Base-by-base conservation (phyloP, 2,888 invertebrate species). In the Campaea margaritaria region DNA sequence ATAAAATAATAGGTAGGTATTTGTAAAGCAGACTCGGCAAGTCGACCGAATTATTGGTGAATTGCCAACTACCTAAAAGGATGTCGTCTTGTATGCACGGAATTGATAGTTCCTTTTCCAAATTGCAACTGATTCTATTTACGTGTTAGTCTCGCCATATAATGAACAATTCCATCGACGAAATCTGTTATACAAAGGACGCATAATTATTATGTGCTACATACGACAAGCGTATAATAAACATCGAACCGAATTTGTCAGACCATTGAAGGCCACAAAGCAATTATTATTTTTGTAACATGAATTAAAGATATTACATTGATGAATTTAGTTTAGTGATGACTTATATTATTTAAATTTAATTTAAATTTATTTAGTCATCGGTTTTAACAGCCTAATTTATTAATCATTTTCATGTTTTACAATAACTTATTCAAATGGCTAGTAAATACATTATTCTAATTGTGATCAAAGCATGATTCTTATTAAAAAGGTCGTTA, bases 1-100 rank as follows among this genome's bases (percentile, higher is more conserved):
- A 0, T 13, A 38, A n/a, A n/a, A 2, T 1, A n/a, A 8, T 27
- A 13, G 31, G 10, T 31, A 31, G 31, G 45, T 45, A 45, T 45
- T 45, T 31, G 13, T 13, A 14, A 45, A 45, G 15, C 14, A 3
- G 45, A 28, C 12, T 42, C 5, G 31, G 15, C 10, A 31, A 7
- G 28, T 31, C 45, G 28, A 45, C n/a, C 14, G 13, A 11, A 45
- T 28, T 45, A 31, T 45, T 28, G 45, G 28, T 31, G 12, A 14
- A 45, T 31, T 31, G 45, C 28, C 31, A 45, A 9, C 31, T 34
- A 36, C 36, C 31, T 14, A n/a, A 45, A 31, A 43, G 21, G 16
- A 43, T 21, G 8, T 31, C 8, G 45, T 28, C 45, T 1, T 13
- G 13, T 4, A 45, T 27, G 31, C 31, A 31, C 14, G 45, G 28